Base-by-base conservation (phyloP, 2,113 vertebrate genomes). In the Tinamus guttatus region DNA sequence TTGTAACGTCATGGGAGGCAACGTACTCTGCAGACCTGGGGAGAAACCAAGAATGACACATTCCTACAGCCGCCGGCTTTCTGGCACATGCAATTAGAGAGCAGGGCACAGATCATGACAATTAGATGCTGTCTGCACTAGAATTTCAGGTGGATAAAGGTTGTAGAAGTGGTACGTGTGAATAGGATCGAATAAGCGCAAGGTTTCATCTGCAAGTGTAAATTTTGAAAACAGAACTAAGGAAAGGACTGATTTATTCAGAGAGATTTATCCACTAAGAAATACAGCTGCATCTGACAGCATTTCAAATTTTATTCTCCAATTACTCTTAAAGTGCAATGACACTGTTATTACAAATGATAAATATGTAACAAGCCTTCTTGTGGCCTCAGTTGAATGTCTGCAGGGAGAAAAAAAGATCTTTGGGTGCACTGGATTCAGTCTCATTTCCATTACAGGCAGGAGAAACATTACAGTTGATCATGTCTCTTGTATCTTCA, bases 261-360 rank as follows among this genome's bases (percentile, higher is more conserved):
- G 28, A 62, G 59, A 73, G 25, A 32, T 68, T 77, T 78, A 41
- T 78, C 38, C 51, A 71, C 36, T 71, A 36, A 89, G 45, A 81
- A 81, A 67, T 25, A 10, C 2, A 74, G 83, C 65, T 83, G 51
- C 40, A 70, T 62, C 43, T 86, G 60, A 78, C 45, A 81, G 56
- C 60, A 74, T 45, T 95, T 87, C 74, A 87, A 13, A 59, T 89
- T 70, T 94, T 79, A 16, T 92, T 90, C 60, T 94, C 74, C n/a
- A 40, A n/a, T 78, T 62, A 89, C 56, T 85, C 15, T 60, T 45
- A 76, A 65, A 87, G 32, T 6, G 4, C 59, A 71, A 78, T 36
- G 36, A 56, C 13, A 4, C 20, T n/a, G 41, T 69, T 89, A 65
- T 17, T 81, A 65, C 54, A 84, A 64, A 79, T 38, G 19, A 87